Base-by-base conservation (phyloP, 2,888 invertebrate species). In the Clivina fossor region DNA sequence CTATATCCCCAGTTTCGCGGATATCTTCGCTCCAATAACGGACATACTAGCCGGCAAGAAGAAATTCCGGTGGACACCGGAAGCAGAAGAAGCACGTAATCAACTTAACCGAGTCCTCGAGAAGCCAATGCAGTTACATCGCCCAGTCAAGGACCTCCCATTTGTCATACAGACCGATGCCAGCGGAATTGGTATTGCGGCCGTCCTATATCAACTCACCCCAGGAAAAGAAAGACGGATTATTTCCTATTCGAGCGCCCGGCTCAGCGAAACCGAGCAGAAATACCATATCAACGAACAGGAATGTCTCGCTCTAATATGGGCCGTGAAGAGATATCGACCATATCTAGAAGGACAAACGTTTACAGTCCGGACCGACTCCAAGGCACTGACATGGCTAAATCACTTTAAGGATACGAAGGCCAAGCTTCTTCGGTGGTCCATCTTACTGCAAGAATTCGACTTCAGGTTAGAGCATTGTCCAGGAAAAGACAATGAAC, bases 241-340 rank as follows among this genome's bases (percentile, higher is more conserved):
- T 3, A 58, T 67, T 7, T 46, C 60, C 30, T 65, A 60, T 47
- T 58, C 60, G 8, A 62, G 60, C 33, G 51, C 61, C n/a, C 56
- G 53, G 28, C 58, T 64, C 2, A 58, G 18, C 3, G 24, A 18
- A 2, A 13, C 55, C 0, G 60, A 64, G 26, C n/a, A 30, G 16
- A 30, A 37, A 0, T 65, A 63, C 40, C 65, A 66, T 46, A 49
- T 57, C 1, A 67, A 65, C 43, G 64, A 66, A 30, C 63, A 61
- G 35, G 65, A 67, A 46, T 62, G 61, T 19, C 41, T 63, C 1
- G 62, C 65, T 0, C 58, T 63, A 1, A 48, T 66, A 4, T 66
- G 63, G 65, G 64, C 61, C 2, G 40, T 62, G 4, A 60, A 62
- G 16, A 53, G 57, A 2, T 66, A 62, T 33, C 54, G 64, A 0